phyloP scores from a whole-genome alignment of 2,113 vertebrate genomes.

The Triplophysa tibetana region DNA sequence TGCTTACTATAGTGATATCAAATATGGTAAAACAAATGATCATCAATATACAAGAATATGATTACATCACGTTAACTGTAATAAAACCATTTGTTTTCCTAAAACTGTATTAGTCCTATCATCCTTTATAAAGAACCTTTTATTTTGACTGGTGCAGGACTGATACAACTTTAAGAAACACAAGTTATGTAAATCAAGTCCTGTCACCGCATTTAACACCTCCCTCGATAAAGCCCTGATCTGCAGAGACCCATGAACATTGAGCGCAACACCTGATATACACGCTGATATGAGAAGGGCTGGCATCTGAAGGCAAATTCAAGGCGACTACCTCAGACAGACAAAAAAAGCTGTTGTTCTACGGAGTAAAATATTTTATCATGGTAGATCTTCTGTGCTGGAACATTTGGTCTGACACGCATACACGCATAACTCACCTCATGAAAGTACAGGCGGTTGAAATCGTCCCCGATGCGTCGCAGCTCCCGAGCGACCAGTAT shows the following conservation, averaged over 20 bases:
- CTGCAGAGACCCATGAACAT: slow-evolving; percentile 3
- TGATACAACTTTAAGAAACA: slow-evolving; percentile 69
- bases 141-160: slow-evolving; percentile 55
- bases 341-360: slow-evolving; percentile 16
- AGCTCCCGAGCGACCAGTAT: slow-evolving; percentile 82
- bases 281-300: background rate
- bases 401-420: background rate
- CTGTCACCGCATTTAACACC: slow-evolving; percentile 1
- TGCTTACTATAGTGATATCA: too few species aligned
- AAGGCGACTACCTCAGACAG: slow-evolving; percentile 13
- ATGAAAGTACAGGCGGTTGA: slow-evolving; percentile 68
- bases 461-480: slow-evolving; percentile 87
- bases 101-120: background rate
- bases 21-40: too few species aligned
- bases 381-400: slow-evolving; percentile 3
- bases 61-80: too few species aligned
- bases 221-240: slow-evolving; percentile 11
- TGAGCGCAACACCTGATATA: slow-evolving; percentile 14
- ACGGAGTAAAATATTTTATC: slow-evolving; percentile 29
- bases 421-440: slow-evolving; percentile 61
- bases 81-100: too few species aligned
- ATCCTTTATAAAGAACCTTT: slow-evolving; percentile 50
- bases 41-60: too few species aligned
- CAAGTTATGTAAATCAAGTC: slow-evolving; percentile 19
- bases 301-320: slow-evolving; percentile 5